A percentile compares a stretch with the other conserved stretches of the same genome.
Conservation (phyloP, 2,113 vertebrate species). For the Siniperca chuatsi region DNA sequence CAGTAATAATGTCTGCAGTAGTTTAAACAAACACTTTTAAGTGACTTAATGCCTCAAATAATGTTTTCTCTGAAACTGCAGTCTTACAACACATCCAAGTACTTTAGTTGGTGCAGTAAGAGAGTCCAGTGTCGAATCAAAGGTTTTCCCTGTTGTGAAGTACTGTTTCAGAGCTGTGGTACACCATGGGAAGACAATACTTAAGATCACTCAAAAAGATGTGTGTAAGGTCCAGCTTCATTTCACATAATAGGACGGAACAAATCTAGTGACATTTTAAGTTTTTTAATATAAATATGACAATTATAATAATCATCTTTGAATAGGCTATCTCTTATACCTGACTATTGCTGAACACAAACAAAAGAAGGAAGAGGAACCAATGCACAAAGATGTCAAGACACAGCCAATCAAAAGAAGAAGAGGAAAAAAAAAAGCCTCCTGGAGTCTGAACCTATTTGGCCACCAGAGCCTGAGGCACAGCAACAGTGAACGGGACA, state of each 20-base stretch:
- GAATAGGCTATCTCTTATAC: slow-evolving; percentile 65
- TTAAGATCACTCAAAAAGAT: slow-evolving; percentile 41
- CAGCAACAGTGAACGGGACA: slow-evolving; percentile 22
- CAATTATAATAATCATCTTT: slow-evolving; percentile 69
- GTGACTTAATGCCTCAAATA: slow-evolving; percentile 72
- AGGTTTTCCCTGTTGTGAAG: slow-evolving; percentile 61
- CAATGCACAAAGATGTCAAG: slow-evolving; percentile 30
- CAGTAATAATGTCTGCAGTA: slow-evolving; percentile 62
- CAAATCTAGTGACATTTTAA: slow-evolving; percentile 52
- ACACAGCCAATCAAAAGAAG: slow-evolving; percentile 19
- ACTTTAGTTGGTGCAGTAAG: slow-evolving; percentile 70
- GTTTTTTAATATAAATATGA: slow-evolving; percentile 77
- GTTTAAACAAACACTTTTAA: slow-evolving; percentile 59
- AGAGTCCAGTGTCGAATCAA: slow-evolving; percentile 76
- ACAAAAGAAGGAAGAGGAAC: slow-evolving; percentile 47
- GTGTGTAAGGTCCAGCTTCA: slow-evolving; percentile 52
- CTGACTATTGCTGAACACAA: slow-evolving; percentile 63
- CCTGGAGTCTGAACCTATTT: slow-evolving; percentile 26
- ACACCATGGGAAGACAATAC: slow-evolving; percentile 57
- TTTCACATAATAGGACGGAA: slow-evolving; percentile 73
- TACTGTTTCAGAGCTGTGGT: slow-evolving; percentile 43
- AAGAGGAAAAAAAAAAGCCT: neutral
- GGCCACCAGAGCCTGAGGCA: slow-evolving; percentile 52
- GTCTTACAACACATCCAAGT: slow-evolving; percentile 70
- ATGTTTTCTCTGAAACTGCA: slow-evolving; percentile 53